Evolutionary conservation across 2,113 vertebrate genomes (phyloP).

Genomic region (Polypterus bichir): DNA sequence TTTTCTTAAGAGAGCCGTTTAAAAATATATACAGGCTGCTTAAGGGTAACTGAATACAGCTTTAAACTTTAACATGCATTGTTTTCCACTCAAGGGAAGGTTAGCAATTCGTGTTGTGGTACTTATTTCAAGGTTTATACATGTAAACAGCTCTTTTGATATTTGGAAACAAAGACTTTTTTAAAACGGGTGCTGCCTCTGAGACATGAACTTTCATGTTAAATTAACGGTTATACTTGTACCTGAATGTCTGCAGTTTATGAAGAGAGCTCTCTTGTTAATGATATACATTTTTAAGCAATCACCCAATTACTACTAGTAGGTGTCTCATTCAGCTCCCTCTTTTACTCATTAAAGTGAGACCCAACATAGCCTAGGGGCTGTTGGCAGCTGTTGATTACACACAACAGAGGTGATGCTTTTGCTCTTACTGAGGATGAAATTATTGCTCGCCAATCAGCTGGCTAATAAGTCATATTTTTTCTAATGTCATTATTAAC

Average conservation of each 20-base stretch:
- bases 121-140: background rate
- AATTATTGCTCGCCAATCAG: background rate
- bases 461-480: too few species aligned
- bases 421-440: background rate
- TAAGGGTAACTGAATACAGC: background rate
- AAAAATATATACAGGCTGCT: background rate
- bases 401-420: background rate
- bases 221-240: too few species aligned
- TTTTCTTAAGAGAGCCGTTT: constrained; percentile 10
- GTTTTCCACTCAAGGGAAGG: background rate
- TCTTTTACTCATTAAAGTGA: too few species aligned
- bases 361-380: too few species aligned
- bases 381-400: background rate
- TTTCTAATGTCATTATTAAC: too few species aligned
- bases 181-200: too few species aligned
- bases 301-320: too few species aligned
- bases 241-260: too few species aligned
- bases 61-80: background rate
- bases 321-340: too few species aligned
- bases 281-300: too few species aligned
- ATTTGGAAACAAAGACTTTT: background rate
- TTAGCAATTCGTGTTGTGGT: background rate
- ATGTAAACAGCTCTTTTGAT: background rate
- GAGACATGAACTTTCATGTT: too few species aligned
- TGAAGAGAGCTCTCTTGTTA: too few species aligned